Base-by-base conservation (phyloP, 2,888 invertebrate genomes). In the Leucoma salicis region DNA sequence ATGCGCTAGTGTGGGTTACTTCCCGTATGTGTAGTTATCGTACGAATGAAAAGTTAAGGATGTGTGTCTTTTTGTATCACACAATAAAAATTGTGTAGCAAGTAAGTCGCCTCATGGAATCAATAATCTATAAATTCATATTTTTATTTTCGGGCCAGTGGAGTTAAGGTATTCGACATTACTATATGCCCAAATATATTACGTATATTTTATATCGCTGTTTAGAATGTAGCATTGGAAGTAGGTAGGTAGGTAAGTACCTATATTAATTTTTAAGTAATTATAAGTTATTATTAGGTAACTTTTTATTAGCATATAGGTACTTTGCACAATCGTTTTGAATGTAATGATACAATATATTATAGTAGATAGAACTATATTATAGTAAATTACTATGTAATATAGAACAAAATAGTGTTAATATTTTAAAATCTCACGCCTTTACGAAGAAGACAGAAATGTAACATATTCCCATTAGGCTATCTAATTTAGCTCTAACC, bases 101-200 rank as follows among this genome's bases (percentile, higher is more conserved):
- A 57, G 63, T 63, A 70, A 71, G 74, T 66, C 67, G 68, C 63
- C 69, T 68, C 63, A 68, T 63, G 63, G 71, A 85, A 87, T 87
- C 87, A 75, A 87, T 87, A 84, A 73, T 78, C 74, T 81, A 80
- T 82, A 84, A 82, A 79, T 78, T 82, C 72, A 74, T 78, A 74
- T 63, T 81, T 71, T 76, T 76, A 75, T 79, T 74, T 81, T 78
- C 65, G 63, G 74, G 59, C 73, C 54, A 67, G 68, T 72, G 49
- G 39, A 40, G 50, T 39, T 46, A 46, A 42, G 41, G 39, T 38
- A 44, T 24, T 35, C 3, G 29, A 7, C 28, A 29, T 40, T 15
- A 21, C 14, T 21, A 5, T 21, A 21, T 21, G 8, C 5, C 21
- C 8, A 5, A 8, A 21, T 21, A 21, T 21, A 21, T 3, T 27